Evolutionary conservation across 2,113 vertebrate species (phyloP).

Genomic region (Pandion haliaetus): DNA sequence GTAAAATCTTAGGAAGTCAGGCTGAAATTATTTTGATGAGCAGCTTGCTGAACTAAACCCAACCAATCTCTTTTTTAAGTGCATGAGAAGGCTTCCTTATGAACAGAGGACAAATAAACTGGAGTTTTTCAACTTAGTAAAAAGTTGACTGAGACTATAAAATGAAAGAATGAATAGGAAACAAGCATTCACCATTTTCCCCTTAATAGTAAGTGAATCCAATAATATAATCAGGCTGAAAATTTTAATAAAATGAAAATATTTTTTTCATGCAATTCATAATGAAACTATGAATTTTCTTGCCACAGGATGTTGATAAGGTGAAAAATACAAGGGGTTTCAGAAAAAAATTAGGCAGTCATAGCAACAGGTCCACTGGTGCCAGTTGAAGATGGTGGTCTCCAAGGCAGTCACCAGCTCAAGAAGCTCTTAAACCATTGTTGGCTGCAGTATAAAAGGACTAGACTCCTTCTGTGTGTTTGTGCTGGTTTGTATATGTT

Average conservation of each 20-base stretch:
- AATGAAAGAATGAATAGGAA: neutral
- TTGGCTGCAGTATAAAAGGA: neutral
- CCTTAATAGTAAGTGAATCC: neutral
- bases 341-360: neutral
- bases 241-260: neutral
- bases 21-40: neutral
- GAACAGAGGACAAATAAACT: neutral
- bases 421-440: neutral
- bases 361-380: neutral
- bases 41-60: neutral
- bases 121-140: neutral
- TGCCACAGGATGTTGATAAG: neutral
- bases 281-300: neutral
- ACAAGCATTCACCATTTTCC: neutral
- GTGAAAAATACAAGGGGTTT: neutral
- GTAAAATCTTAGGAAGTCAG: neutral
- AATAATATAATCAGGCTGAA: neutral
- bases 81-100: neutral
- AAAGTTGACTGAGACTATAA: neutral
- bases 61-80: neutral
- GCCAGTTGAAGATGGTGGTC: neutral
- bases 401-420: neutral
- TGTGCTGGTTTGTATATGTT: neutral
- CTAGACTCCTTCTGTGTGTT: neutral
- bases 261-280: neutral